Conservation (phyloP, 2,888 invertebrate species). For the Campoletis raptor region DNA sequence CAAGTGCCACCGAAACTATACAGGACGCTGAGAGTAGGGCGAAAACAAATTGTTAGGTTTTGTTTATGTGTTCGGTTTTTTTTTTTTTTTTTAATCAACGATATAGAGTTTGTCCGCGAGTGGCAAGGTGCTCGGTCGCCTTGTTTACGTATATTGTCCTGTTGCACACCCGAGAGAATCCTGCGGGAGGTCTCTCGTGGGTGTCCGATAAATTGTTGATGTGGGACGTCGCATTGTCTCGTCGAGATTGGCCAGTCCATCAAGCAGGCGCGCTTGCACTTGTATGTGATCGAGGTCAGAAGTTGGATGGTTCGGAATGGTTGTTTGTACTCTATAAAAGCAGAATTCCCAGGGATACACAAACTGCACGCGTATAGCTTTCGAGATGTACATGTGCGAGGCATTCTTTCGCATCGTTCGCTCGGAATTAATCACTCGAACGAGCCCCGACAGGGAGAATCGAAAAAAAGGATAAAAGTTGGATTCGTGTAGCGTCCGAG, state of each 20-base stretch:
- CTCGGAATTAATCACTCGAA: conserved; percentile 60
- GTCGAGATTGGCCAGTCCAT: conserved; percentile 81
- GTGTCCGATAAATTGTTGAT: conserved; percentile 82
- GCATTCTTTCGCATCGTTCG: conserved; percentile 40
- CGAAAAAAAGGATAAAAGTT: conserved; percentile 18
- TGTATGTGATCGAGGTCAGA: conserved; percentile 71
- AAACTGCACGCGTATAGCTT: background rate
- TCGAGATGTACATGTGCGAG: background rate
- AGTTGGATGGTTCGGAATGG: conserved; percentile 46
- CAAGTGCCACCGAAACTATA: conserved; percentile 42
- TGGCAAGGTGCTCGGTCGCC: background rate
- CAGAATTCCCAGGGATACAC: background rate
- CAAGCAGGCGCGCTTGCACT: conserved; percentile 73
- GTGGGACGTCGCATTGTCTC: conserved; percentile 81
- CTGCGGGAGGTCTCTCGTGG: conserved; percentile 77
- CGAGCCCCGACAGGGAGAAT: conserved; percentile 29
- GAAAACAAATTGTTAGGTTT: background rate
- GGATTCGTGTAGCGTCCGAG: background rate
- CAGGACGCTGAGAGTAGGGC: background rate
- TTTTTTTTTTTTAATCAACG: background rate
- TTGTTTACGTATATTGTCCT: conserved; percentile 14
- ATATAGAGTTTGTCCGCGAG: background rate
- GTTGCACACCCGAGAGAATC: conserved; percentile 44
- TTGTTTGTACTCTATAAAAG: conserved; percentile 9
- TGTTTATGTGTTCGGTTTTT: background rate